A percentile compares a stretch with the other conserved stretches of the same genome.
phyloP scores from a whole-genome alignment of 2,113 vertebrate species.

The Coreoperca whiteheadi region DNA sequence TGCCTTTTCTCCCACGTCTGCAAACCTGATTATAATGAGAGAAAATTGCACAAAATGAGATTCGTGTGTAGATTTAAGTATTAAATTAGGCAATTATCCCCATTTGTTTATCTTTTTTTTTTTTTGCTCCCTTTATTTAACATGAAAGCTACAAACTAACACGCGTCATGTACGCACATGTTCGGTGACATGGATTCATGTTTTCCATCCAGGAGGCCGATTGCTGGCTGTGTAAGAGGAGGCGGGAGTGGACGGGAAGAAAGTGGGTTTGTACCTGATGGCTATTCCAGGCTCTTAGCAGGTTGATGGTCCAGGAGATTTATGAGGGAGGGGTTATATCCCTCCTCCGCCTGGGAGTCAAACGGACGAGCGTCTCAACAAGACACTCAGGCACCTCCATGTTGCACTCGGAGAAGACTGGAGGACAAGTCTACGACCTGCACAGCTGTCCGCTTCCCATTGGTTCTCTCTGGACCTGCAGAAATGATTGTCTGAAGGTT shows the following conservation, averaged over 20 bases:
- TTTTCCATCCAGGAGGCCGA: slow-evolving; percentile 38
- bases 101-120: slow-evolving; percentile 13
- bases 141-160: slow-evolving; percentile 14
- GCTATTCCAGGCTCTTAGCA: slow-evolving; percentile 67
- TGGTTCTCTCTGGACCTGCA: slow-evolving; percentile 5
- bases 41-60: slow-evolving; percentile 60
- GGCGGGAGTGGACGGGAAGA: slow-evolving; percentile 15
- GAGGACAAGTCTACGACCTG: slow-evolving; percentile 35
- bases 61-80: slow-evolving; percentile 39
- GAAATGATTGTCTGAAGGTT: not conserved
- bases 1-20: slow-evolving; percentile 17
- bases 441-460: slow-evolving; percentile 34
- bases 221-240: slow-evolving; percentile 34
- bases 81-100: slow-evolving; percentile 28
- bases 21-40: slow-evolving; percentile 63
- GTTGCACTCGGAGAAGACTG: slow-evolving; percentile 27
- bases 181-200: not conserved
- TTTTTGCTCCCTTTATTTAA: slow-evolving; percentile 11
- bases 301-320: slow-evolving; percentile 66
- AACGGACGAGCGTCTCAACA: slow-evolving; percentile 47
- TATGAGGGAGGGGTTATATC: slow-evolving; percentile 62
- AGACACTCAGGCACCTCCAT: slow-evolving; percentile 45
- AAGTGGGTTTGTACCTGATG: slow-evolving; percentile 58
- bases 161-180: not conserved
- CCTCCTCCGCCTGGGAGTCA: slow-evolving; percentile 45